Percentiles rank a stretch among this genome's conserved stretches.
phyloP scores from a whole-genome alignment of 2,888 invertebrate genomes.

The Tenthredo notha region DNA sequence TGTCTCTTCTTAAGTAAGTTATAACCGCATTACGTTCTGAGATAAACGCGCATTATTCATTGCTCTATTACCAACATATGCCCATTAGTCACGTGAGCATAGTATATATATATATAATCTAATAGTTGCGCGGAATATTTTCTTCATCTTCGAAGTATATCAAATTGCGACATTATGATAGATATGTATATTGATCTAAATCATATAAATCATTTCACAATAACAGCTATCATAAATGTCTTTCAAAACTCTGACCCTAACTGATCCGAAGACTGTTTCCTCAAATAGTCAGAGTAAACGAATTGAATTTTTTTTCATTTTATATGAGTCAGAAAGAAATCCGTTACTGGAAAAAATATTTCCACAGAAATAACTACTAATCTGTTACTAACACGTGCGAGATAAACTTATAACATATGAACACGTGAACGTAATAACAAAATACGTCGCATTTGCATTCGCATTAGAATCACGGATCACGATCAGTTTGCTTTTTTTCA shows the following conservation, averaged over 20 bases:
- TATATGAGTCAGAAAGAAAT: neutral
- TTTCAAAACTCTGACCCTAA: neutral
- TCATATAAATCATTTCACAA: conserved; percentile 7
- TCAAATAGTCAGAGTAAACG: neutral
- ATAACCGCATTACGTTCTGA: neutral
- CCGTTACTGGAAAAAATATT: neutral
- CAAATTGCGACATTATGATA: neutral
- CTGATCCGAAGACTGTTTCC: neutral
- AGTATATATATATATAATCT: neutral
- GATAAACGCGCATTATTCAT: conserved; percentile 10
- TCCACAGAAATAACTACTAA: neutral
- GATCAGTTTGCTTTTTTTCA: neutral
- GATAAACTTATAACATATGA: neutral
- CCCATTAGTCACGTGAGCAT: neutral
- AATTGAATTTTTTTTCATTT: neutral
- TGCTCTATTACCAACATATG: neutral
- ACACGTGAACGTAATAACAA: neutral
- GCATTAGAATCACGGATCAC: neutral
- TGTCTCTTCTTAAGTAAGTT: conserved; percentile 14
- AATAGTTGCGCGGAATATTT: neutral
- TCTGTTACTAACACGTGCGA: neutral
- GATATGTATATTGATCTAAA: neutral
- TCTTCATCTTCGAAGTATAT: neutral
- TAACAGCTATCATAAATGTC: neutral
- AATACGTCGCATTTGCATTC: neutral